These are phyloP conservation scores for Alectoris magna DNA, from an alignment of 2,797 vertebrate genomes.

Conservation along the genomic window DNA sequence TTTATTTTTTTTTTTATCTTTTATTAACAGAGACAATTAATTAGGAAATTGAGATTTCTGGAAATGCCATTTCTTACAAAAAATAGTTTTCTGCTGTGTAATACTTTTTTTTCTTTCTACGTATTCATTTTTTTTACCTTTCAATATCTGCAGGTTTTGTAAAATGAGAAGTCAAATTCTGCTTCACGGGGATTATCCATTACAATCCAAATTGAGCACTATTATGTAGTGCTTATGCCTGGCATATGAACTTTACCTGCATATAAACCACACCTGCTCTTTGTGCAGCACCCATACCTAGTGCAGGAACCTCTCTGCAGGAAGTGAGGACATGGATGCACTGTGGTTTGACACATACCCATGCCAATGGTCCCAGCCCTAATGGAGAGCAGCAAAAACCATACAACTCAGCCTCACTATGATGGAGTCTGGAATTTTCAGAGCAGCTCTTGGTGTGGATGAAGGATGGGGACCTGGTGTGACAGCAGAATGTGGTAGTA, in stretches of 20 bases:
- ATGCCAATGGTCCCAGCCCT: not conserved
- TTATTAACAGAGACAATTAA: constrained; percentile 2
- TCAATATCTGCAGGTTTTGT: not conserved
- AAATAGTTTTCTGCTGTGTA: not conserved
- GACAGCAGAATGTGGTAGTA: not conserved
- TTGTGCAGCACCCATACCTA: not conserved
- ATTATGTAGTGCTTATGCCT: not conserved
- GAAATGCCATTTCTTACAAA: not conserved
- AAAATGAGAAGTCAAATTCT: not conserved
- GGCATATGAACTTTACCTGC: not conserved
- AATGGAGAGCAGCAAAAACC: not conserved
- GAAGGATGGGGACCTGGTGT: not conserved
- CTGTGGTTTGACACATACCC: not conserved
- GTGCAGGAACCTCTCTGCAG: rapidly evolving
- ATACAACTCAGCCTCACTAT: not conserved
- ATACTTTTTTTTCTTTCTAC: not conserved
- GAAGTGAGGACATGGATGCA: rapidly evolving
- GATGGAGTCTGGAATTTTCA: not conserved
- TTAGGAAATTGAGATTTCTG: not conserved
- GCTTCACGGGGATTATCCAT: not conserved
- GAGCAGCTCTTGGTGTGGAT: not conserved
- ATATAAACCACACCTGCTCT: not conserved
- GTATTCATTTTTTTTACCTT: not conserved
- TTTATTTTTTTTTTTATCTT: constrained; percentile 21
- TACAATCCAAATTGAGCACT: not conserved